Evolutionary conservation across 2,888 invertebrate genomes (phyloP).

Genomic region (Yponomeuta evonymella): DNA sequence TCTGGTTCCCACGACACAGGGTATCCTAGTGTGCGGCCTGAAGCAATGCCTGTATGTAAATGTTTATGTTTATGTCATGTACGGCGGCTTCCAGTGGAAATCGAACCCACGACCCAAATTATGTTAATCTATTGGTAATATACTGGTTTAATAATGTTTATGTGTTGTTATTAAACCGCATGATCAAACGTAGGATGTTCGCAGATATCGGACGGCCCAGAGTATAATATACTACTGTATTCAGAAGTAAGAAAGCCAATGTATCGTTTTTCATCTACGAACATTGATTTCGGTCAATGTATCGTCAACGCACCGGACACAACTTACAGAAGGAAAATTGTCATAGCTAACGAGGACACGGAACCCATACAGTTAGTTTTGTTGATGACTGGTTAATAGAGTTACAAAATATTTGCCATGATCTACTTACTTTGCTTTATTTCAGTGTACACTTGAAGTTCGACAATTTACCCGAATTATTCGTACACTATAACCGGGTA

Average conservation of each 20-base stretch:
- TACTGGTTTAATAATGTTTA: no score
- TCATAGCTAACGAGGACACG: conserved; percentile 51
- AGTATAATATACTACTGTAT: conserved; percentile 74
- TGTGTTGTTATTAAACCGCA: no score
- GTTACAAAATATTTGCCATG: background rate
- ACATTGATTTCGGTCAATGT: conserved; percentile 80
- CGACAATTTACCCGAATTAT: conserved; percentile 65
- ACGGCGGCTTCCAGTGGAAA: no score
- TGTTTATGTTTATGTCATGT: no score
- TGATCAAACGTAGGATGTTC: background rate
- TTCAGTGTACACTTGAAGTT: conserved; percentile 72
- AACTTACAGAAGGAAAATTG: conserved; percentile 61
- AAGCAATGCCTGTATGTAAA: no score
- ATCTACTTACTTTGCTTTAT: conserved; percentile 19
- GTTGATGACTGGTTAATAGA: no score
- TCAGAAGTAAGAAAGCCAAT: conserved; percentile 75
- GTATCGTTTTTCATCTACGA: conserved; percentile 78
- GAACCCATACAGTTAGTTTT: conserved; percentile 46
- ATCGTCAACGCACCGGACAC: conserved; percentile 72
- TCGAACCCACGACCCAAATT: no score
- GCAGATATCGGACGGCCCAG: conserved; percentile 81
- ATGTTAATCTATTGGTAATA: no score
- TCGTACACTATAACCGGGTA: conserved; percentile 57
- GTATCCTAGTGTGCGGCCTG: no score
- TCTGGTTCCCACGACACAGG: no score